Base-by-base conservation (phyloP, 2,797 vertebrate species). In the Lophius americanus region DNA sequence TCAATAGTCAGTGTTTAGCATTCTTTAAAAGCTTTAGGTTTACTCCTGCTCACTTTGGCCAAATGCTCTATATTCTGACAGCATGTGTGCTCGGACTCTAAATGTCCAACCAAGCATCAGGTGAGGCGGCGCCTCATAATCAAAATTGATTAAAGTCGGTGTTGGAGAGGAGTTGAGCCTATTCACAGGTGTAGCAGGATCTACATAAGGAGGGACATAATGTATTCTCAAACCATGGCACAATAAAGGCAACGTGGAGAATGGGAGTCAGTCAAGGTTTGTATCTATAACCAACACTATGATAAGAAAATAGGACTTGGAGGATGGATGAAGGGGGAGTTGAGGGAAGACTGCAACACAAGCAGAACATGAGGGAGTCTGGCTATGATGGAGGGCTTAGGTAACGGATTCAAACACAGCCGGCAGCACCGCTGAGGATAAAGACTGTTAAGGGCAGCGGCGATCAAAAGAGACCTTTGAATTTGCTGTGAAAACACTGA, bases 331-430 rank as follows among this genome's bases (percentile, higher is more conserved):
- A 61, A 51, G 57, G 35, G 55, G 43, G 42, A 36, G 37, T 44
- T 1, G 42, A 70, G 60, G 69, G 70, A 68, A 62, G 70, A 73
- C 70, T 39, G 37, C 7, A 38, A 38, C 41, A 9, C 6, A 42
- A 80, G 78, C 58, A 60, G 60, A 76, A 73, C 75, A 53, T 75
- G 57, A 66, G 76, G 53, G 64, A 64, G 68, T 54, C 64, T 37
- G 75, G 68, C 39, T 43, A 69, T 60, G 73, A 78, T 51, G 61
- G 70, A 64, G 81, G 60, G 73, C 79, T 92, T 91, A 92, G 79
- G 79, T 91, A 92, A 92, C 79, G 68, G 75, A 75, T 85, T 86
- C 81, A 82, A 81, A 88, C 84, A 84, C 68, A 47, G 76, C 62
- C 65, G 67, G 48, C 50, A 82, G 75, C 74, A 85, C 75, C 62